These are phyloP conservation scores for Drosophila melanogaster DNA, from an alignment of 1,140 invertebrate genomes.

Conservation along the genomic window Release_6_plus_ISO1_MT NT_033779.5:18524001-18524500, in stretches of 20 bases:
- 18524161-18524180: slow-evolving; percentile 31
- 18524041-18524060: slow-evolving; percentile 70
- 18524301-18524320: slow-evolving; percentile 63
- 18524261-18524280: slow-evolving; percentile 29
- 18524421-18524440: neutral
- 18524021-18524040: slow-evolving; percentile 57
- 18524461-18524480: slow-evolving; percentile 10
- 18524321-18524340: slow-evolving; percentile 69
- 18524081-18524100: slow-evolving; percentile 37
- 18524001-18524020: slow-evolving; percentile 55
- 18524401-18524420: slow-evolving; percentile 18
- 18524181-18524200: slow-evolving; percentile 14
- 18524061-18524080: slow-evolving; percentile 56
- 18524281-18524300: slow-evolving; percentile 66
- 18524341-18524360: slow-evolving; percentile 26
- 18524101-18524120: slow-evolving; percentile 42
- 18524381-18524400: slow-evolving; percentile 43
- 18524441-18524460: neutral
- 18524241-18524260: slow-evolving; percentile 49
- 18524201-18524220: slow-evolving; percentile 17
- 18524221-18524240: slow-evolving; percentile 21
- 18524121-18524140: neutral
- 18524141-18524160: slow-evolving; percentile 42
- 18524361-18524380: slow-evolving; percentile 22
- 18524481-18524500: slow-evolving; percentile 22